Percentiles rank a stretch among this genome's conserved stretches.
phyloP scores from a whole-genome alignment of 2,888 invertebrate species.

The Cataglyphis altisquamis region DNA sequence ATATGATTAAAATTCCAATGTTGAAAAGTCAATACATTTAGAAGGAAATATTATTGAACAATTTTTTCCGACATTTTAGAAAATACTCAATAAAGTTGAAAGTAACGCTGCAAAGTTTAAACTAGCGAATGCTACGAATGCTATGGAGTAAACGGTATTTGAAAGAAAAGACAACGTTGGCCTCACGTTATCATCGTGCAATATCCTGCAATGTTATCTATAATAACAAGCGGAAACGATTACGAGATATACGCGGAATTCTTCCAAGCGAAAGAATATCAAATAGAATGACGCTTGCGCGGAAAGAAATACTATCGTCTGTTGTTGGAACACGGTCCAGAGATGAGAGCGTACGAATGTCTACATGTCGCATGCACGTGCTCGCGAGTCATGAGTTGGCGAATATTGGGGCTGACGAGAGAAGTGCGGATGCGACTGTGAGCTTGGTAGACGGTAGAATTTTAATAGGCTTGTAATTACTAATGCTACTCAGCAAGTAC shows the following conservation, averaged over 20 bases:
- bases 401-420: not conserved
- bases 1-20: not conserved
- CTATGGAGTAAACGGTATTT: conserved; percentile 5
- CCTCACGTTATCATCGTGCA: conserved; percentile 32
- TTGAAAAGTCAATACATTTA: not conserved
- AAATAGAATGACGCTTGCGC: conserved; percentile 31
- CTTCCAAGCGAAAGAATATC: conserved; percentile 47
- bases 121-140: not conserved
- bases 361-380: conserved; percentile 1
- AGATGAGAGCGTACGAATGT: conserved; percentile 24
- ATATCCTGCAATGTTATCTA: conserved; percentile 45
- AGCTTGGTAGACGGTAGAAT: conserved; percentile 17
- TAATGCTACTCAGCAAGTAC: conserved; percentile 21
- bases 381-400: not conserved
- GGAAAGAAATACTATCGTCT: conserved; percentile 3
- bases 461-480: conserved; percentile 50
- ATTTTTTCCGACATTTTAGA: not conserved
- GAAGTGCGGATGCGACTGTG: conserved; percentile 7
- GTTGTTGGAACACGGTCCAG: not conserved
- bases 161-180: conserved; percentile 39
- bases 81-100: conserved; percentile 25
- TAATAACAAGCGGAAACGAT: conserved; percentile 53
- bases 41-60: not conserved
- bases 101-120: not conserved
- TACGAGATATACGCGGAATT: conserved; percentile 35